Evolutionary conservation across 1,140 invertebrate genomes (phyloP).

Genomic region (Propsilocerus akamusi): DNA sequence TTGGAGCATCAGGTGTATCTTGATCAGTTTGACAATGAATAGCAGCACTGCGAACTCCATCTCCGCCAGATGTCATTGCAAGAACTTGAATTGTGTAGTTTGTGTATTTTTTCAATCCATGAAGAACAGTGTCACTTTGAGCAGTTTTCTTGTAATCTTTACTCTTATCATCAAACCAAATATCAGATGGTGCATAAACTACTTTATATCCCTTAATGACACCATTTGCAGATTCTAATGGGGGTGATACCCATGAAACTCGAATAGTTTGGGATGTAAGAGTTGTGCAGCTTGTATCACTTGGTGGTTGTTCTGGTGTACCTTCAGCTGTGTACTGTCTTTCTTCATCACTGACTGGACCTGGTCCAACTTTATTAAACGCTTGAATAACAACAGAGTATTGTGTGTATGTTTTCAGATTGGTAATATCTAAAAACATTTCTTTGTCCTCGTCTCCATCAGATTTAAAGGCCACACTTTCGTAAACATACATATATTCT

Average conservation of each 20-base stretch:
- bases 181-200: slow-evolving; percentile 78
- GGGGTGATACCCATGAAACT: slow-evolving; percentile 83
- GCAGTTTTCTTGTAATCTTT: slow-evolving; percentile 82
- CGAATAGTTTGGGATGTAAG: slow-evolving; percentile 83
- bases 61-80: slow-evolving; percentile 87
- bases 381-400: slow-evolving; percentile 90
- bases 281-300: slow-evolving; percentile 77
- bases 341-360: slow-evolving; percentile 76
- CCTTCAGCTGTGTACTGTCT: slow-evolving; percentile 82
- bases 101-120: slow-evolving; percentile 84
- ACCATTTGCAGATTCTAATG: slow-evolving; percentile 75
- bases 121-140: slow-evolving; percentile 79
- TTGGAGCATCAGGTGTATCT: slow-evolving; percentile 83
- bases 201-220: slow-evolving; percentile 94
- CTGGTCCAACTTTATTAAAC: slow-evolving; percentile 85
- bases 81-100: slow-evolving; percentile 95
- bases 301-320: slow-evolving; percentile 81
- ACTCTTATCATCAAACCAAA: slow-evolving; percentile 82
- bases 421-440: slow-evolving; percentile 63
- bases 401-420: slow-evolving; percentile 81
- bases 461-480: slow-evolving; percentile 80
- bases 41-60: slow-evolving; percentile 75
- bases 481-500: slow-evolving; percentile 79
- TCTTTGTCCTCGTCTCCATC: slow-evolving; percentile 63
- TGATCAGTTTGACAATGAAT: slow-evolving; percentile 91